These are phyloP conservation scores for Bombyx mandarina DNA, from an alignment of 1,140 invertebrate genomes.

Conservation along the genomic window DNA sequence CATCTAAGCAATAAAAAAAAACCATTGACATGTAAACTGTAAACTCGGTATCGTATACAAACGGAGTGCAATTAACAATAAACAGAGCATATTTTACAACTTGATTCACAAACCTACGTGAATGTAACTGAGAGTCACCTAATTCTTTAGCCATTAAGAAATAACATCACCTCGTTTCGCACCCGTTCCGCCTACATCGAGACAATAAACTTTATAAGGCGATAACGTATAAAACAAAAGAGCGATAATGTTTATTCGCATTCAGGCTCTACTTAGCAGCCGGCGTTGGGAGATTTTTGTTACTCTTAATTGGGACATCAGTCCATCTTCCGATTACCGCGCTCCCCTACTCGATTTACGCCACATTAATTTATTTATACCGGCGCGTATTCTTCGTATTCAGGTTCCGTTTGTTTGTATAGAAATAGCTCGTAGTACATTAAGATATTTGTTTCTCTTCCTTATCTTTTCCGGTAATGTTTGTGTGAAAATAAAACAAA, in stretches of 20 bases:
- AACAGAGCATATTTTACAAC: too few relatives aligned
- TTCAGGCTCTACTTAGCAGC: conserved; percentile 49
- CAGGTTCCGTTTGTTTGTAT: too few relatives aligned
- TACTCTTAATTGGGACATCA: conserved; percentile 32
- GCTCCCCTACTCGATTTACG: conserved; percentile 12
- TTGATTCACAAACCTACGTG: too few relatives aligned
- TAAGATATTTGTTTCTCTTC: too few relatives aligned
- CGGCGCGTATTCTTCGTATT: neutral
- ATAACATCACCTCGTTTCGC: conserved; percentile 4
- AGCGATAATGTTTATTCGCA: conserved; percentile 32
- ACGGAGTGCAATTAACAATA: too few relatives aligned
- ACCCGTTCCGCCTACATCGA: conserved; percentile 3
- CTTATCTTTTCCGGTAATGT: too few relatives aligned
- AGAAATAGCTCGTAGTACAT: too few relatives aligned
- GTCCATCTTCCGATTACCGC: conserved; percentile 10
- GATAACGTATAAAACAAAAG: conserved; percentile 23
- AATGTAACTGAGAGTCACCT: neutral
- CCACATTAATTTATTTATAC: conserved; percentile 8
- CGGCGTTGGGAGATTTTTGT: conserved; percentile 24
- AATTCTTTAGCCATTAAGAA: conserved; percentile 2
- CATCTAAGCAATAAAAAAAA: too few relatives aligned
- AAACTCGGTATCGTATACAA: too few relatives aligned
- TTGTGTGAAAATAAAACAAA: too few relatives aligned
- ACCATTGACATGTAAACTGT: too few relatives aligned
- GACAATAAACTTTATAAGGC: conserved; percentile 13